Percentiles rank a stretch among this genome's conserved stretches.
phyloP scores from a whole-genome alignment of 1,140 invertebrate genomes.

The Plutomurus gul region DNA sequence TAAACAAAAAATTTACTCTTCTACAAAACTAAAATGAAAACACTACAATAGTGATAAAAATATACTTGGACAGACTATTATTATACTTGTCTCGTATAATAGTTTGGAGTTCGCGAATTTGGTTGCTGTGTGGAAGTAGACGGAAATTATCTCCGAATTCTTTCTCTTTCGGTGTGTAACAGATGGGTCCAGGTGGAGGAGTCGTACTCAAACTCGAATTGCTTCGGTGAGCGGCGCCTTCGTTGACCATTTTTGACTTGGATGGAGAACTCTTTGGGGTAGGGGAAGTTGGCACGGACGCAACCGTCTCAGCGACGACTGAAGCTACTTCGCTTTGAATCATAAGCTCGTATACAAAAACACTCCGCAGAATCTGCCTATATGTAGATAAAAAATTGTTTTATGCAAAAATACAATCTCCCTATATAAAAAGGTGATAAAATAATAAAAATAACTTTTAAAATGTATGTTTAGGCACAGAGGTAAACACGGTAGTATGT shows the following conservation, averaged over 20 bases:
- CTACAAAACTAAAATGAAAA: constrained; percentile 6
- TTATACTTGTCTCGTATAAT: constrained; percentile 91
- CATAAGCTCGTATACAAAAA: constrained; percentile 1
- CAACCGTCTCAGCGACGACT: constrained; percentile 10
- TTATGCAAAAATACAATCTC: too few relatives aligned
- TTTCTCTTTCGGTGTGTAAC: constrained; percentile 55
- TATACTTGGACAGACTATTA: constrained; percentile 29
- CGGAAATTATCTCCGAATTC: constrained; percentile 81
- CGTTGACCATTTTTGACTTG: constrained; percentile 12
- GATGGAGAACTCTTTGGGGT: not conserved
- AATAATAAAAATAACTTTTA: too few relatives aligned
- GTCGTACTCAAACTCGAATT: constrained; percentile 5
- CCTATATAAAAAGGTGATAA: too few relatives aligned
- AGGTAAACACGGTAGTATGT: too few relatives aligned
- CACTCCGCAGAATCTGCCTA: too few relatives aligned
- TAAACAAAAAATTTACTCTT: constrained; percentile 34
- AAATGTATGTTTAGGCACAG: too few relatives aligned
- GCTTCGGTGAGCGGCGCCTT: not conserved
- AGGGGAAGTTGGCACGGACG: not conserved
- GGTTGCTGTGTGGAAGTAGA: constrained; percentile 79
- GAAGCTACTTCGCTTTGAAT: not conserved
- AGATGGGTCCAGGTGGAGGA: constrained; percentile 41
- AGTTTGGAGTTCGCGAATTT: constrained; percentile 91
- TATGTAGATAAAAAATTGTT: too few relatives aligned
- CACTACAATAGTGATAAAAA: not conserved